Evolutionary conservation across 2,113 vertebrate species (phyloP).

Genomic region (Silurus glanis): DNA sequence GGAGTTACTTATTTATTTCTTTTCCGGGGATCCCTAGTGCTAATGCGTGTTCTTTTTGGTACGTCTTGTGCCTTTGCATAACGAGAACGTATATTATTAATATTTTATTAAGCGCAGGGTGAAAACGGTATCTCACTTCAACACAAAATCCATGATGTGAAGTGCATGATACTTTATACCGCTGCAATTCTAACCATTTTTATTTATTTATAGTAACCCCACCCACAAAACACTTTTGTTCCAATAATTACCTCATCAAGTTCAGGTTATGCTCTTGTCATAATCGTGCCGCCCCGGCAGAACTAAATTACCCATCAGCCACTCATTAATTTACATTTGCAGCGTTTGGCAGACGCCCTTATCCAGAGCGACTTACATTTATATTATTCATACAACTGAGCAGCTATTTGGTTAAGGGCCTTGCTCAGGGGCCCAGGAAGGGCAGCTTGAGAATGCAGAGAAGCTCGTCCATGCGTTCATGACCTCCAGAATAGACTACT

Average conservation of each 20-base stretch:
- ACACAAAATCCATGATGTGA: not conserved
- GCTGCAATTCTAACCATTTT: not conserved
- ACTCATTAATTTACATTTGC: too few species aligned
- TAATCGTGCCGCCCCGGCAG: too few species aligned
- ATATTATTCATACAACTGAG: too few species aligned
- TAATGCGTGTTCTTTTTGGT: not conserved
- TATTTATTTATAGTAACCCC: not conserved
- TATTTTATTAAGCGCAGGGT: not conserved
- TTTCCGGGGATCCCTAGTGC: conserved; percentile 10
- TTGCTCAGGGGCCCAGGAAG: too few species aligned
- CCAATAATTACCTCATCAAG: not conserved
- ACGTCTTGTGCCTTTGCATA: not conserved
- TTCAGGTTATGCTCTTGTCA: too few species aligned
- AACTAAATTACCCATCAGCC: too few species aligned
- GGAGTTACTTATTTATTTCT: conserved; percentile 51
- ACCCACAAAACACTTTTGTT: not conserved
- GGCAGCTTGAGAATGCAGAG: too few species aligned
- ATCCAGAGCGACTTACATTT: too few species aligned
- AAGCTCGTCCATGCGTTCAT: too few species aligned
- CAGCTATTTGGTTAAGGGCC: too few species aligned
- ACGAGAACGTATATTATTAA: not conserved
- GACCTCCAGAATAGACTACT: too few species aligned
- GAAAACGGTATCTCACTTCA: not conserved
- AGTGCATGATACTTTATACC: not conserved
- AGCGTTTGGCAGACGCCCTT: too few species aligned